Base-by-base conservation (phyloP, 2,113 vertebrate genomes). In the Varanus salvator region DNA sequence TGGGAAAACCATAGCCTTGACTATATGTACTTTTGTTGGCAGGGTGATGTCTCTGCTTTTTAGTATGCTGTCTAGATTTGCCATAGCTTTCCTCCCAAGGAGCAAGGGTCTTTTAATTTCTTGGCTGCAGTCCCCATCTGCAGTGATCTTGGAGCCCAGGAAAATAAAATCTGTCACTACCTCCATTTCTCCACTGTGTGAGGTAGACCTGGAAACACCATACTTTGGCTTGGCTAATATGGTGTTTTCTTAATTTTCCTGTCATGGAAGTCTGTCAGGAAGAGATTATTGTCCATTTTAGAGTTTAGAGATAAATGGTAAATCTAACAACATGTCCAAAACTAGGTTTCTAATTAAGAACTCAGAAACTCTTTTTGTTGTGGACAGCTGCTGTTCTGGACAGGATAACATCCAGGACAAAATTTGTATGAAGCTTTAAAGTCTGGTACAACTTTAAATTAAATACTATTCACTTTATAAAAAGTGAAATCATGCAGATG, bases 301-400 rank as follows among this genome's bases (percentile, higher is more conserved):
- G 34, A 34, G 9, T 54, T 29, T 12, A 69, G 38, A 54, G n/a
- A 52, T 64, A 80, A 69, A 27, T 80, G 64, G 86, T 4, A 87
- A 69, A 80, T 87, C 31, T 69, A 87, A 85, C 19, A 78, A 68
- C 75, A 93, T 84, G 87, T 69, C n/a, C 50, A 52, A 84, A 91
- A 81, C 9, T 75, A 90, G 72, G 60, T 77, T 93, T 0, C 1
- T 88, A 92, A 93, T 89, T 85, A 92, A 74, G 84, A 90, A 89
- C 76, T 48, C 38, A 82, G 71, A 90, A 91, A 50, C 72, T 54
- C 54, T 82, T 80, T 90, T 75, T 38, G 38, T 64, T 57, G 38
- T 91, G n/a, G 72, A 76, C n/a, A 68, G 57, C n/a, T 86, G 52
- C 7, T 60, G 23, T 57, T 57, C 38, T 86, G 50, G 52, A 87